A percentile compares a stretch with the other conserved stretches of the same genome.
These are phyloP conservation scores for Amia ocellicauda DNA, from an alignment of 2,113 vertebrate species.

Conservation along the genomic window DNA sequence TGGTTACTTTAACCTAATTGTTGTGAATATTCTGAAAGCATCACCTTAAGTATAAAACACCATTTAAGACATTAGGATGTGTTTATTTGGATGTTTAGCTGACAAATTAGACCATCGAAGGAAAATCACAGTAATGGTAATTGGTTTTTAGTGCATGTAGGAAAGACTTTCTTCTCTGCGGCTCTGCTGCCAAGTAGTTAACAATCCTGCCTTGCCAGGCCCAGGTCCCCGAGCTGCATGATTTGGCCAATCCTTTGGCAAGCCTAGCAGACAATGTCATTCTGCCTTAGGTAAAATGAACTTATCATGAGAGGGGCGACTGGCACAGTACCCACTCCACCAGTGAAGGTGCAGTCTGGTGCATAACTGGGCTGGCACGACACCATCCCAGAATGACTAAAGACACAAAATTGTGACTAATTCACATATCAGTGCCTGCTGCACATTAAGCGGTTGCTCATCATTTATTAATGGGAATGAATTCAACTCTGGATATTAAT, in stretches of 20 bases:
- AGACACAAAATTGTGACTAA: not conserved
- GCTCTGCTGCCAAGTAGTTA: conserved; percentile 30
- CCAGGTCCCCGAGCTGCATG: conserved; percentile 27
- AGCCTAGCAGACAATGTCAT: conserved; percentile 18
- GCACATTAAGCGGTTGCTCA: conserved; percentile 9
- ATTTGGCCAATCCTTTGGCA: conserved; percentile 25
- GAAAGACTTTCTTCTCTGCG: conserved; percentile 25
- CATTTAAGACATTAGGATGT: conserved; percentile 31
- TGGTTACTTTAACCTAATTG: conserved; percentile 28
- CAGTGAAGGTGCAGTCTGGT: conserved; percentile 7
- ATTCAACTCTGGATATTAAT: conserved; percentile 34
- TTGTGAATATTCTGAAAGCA: conserved; percentile 19
- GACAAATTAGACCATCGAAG: conserved; percentile 27
- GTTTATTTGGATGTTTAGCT: conserved; percentile 35
- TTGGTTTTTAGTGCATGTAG: conserved; percentile 30
- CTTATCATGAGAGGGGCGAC: conserved; percentile 28
- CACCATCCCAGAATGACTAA: not conserved
- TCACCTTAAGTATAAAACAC: conserved; percentile 19
- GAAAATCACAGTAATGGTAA: conserved; percentile 28
- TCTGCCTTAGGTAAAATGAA: conserved; percentile 32
- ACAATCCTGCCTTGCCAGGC: conserved; percentile 30
- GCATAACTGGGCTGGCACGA: not conserved
- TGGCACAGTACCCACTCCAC: conserved; percentile 17
- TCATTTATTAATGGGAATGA: conserved; percentile 38
- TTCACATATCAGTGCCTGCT: too few species aligned